Conservation (phyloP, 92 coral and sea anemone species). For the Parazoanthus atlanticus region DNA sequence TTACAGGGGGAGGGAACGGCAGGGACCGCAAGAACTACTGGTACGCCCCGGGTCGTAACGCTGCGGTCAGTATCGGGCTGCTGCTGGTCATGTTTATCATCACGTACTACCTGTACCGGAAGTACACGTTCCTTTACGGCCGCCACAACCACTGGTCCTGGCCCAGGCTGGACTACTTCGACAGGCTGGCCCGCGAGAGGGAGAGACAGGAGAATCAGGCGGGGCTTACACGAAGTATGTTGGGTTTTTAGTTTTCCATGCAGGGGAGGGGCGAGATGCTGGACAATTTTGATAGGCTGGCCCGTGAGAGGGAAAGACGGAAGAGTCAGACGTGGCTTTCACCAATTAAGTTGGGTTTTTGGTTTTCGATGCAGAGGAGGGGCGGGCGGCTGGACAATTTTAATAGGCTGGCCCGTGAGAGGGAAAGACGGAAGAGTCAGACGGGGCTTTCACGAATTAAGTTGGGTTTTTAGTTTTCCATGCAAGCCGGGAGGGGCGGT, state of each 20-base stretch:
- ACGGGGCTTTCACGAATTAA: not conserved
- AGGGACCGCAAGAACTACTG: conserved; percentile 22
- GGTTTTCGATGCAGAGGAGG: not conserved
- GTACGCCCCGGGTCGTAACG: conserved; percentile 47
- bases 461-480: not conserved
- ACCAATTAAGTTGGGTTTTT: not conserved
- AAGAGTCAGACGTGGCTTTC: not conserved
- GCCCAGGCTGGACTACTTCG: conserved; percentile 40
- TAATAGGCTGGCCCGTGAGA: not conserved
- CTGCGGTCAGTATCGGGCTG: conserved; percentile 37
- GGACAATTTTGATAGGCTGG: conserved; percentile 22
- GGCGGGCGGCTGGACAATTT: not conserved
- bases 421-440: not conserved
- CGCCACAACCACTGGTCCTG: conserved; percentile 43
- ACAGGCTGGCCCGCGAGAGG: conserved; percentile 34
- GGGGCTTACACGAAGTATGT: conserved; percentile 27
- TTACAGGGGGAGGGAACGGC: conserved; percentile 23
- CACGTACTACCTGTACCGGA: conserved; percentile 36
- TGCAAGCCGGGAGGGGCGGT: not conserved
- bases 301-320: conserved; percentile 9
- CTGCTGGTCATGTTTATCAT: conserved; percentile 40
- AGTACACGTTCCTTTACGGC: conserved; percentile 39
- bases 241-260: not conserved
- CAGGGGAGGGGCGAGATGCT: not conserved
- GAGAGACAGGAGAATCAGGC: conserved; percentile 28